Percentiles rank a stretch among this genome's conserved stretches.
phyloP scores from a whole-genome alignment of 2,113 vertebrate species.

The Burhinus bistriatus region DNA sequence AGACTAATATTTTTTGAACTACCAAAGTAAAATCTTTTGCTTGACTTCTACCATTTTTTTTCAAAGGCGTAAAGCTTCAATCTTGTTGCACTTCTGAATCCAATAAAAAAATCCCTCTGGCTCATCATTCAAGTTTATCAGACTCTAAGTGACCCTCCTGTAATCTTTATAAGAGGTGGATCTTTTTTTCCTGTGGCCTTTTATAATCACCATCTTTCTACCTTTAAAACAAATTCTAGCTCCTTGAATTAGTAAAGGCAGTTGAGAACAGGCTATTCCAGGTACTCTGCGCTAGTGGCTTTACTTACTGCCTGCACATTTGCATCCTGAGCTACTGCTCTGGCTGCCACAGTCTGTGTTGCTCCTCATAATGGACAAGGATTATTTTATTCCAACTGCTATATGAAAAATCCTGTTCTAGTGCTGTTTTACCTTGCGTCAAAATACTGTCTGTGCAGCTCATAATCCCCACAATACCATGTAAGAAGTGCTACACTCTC shows the following conservation, averaged over 20 bases:
- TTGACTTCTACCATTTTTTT: background rate
- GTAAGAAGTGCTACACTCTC: background rate
- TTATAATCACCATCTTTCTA: background rate
- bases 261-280: background rate
- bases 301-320: background rate
- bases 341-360: background rate
- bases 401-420: background rate
- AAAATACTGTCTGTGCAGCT: background rate
- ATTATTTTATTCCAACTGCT: background rate
- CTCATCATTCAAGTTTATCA: background rate
- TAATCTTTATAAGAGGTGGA: background rate
- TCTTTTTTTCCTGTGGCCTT: background rate
- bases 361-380: background rate
- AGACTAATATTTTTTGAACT: background rate
- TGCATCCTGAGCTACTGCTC: background rate
- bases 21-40: background rate
- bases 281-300: background rate
- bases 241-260: background rate
- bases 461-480: background rate
- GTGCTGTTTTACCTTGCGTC: background rate
- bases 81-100: background rate
- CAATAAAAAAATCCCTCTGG: background rate
- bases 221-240: background rate
- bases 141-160: background rate
- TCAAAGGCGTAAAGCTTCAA: background rate